Percentiles rank a stretch among this genome's conserved stretches.
Conservation (phyloP, 1,140 invertebrate species). For the Meloidogyne floridensis region DNA sequence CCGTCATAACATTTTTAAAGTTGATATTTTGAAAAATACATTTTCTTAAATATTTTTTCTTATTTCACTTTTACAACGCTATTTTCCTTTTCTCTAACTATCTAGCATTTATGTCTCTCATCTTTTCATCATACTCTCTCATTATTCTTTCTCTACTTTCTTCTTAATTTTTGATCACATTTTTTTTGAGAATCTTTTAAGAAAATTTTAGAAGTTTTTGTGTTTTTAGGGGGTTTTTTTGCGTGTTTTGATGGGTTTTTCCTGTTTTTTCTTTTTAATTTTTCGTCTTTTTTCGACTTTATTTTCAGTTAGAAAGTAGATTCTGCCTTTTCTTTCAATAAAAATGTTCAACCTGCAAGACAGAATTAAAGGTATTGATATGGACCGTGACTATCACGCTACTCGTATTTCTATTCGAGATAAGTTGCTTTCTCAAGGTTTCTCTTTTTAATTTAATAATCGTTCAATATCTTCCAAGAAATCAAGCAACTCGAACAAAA, state of each 20-base stretch:
- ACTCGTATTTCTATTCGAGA: conserved; percentile 79
- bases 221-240: too few relatives aligned
- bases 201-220: not conserved
- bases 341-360: conserved; percentile 75
- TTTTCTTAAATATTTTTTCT: not conserved
- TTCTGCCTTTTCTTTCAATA: not conserved
- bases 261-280: too few relatives aligned
- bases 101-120: too few relatives aligned
- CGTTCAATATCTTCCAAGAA: conserved; percentile 67
- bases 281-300: too few relatives aligned
- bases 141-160: too few relatives aligned
- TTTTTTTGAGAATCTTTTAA: not conserved
- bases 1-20: conserved; percentile 26
- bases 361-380: conserved; percentile 58
- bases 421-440: conserved; percentile 80
- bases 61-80: too few relatives aligned
- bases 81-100: too few relatives aligned
- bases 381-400: conserved; percentile 54
- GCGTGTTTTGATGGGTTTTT: too few relatives aligned
- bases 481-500: conserved; percentile 87
- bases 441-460: conserved; percentile 16
- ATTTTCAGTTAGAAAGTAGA: not conserved
- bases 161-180: too few relatives aligned
- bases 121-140: too few relatives aligned
- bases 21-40: conserved; percentile 18